phyloP scores from a whole-genome alignment of 2,113 vertebrate genomes.

The Anarrhichthys ocellatus region DNA sequence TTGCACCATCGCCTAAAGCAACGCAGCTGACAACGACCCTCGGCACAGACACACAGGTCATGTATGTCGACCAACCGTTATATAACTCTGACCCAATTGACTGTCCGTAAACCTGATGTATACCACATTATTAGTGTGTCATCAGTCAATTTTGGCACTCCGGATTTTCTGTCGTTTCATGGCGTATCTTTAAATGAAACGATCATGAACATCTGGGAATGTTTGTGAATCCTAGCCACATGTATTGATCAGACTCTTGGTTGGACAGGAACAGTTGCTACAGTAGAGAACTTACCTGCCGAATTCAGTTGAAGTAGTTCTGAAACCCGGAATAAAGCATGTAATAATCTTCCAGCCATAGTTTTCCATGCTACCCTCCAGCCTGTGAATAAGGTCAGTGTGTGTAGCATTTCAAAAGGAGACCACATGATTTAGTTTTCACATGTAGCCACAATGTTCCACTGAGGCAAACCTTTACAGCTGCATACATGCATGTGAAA shows the following conservation, averaged over 20 bases:
- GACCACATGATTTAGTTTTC: conserved; percentile 40
- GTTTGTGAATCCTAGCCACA: not conserved
- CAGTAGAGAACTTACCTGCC: not conserved
- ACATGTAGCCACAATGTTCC: conserved; percentile 38
- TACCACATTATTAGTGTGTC: not conserved
- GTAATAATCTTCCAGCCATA: not conserved
- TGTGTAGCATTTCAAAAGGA: not conserved
- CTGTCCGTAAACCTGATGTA: not conserved
- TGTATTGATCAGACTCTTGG: not conserved
- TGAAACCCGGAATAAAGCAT: not conserved
- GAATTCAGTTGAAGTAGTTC: not conserved
- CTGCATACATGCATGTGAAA: not conserved
- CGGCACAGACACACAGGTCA: conserved; percentile 29
- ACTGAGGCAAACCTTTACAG: conserved; percentile 14
- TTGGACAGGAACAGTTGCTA: not conserved
- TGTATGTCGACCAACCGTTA: conserved; percentile 30
- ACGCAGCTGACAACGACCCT: not conserved
- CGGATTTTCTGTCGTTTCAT: not conserved
- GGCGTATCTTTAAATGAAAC: too few relatives aligned
- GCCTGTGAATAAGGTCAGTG: not conserved
- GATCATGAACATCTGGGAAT: not conserved
- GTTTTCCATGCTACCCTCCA: not conserved
- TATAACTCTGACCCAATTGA: conserved; percentile 29
- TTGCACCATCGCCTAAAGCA: not conserved
- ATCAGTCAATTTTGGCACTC: not conserved